Conservation (phyloP, 2,888 invertebrate species). For the Sicus ferrugineus region DNA sequence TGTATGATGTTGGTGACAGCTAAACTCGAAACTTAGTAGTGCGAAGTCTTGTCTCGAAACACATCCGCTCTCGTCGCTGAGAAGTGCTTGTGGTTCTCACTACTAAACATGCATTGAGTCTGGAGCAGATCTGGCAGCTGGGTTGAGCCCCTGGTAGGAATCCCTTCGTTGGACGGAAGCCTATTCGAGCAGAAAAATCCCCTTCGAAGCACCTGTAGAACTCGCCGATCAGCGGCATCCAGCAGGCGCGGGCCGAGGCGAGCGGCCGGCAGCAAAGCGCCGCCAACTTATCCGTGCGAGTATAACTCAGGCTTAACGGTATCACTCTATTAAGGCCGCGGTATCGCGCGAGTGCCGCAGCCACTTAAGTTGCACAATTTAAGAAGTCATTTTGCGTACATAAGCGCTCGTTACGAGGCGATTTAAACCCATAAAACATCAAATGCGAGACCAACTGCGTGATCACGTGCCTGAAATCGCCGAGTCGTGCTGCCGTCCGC, state of each 20-base stretch:
- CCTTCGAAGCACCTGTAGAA: too few relatives aligned
- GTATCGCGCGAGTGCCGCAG: slow-evolving; percentile 24
- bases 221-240: too few relatives aligned
- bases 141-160: too few relatives aligned
- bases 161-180: too few relatives aligned
- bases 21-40: too few relatives aligned
- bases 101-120: too few relatives aligned
- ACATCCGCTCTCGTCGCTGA: too few relatives aligned
- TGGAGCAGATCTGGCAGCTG: too few relatives aligned
- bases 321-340: slow-evolving; percentile 28
- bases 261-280: neutral
- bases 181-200: too few relatives aligned
- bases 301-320: slow-evolving; percentile 5
- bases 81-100: too few relatives aligned
- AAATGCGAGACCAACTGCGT: slow-evolving; percentile 31
- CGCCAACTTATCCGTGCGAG: slow-evolving; percentile 2
- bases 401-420: slow-evolving; percentile 32
- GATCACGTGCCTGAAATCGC: slow-evolving; percentile 34
- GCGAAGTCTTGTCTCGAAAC: too few relatives aligned
- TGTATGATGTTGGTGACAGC: too few relatives aligned
- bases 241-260: neutral
- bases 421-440: slow-evolving; percentile 33
- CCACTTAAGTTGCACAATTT: slow-evolving; percentile 33
- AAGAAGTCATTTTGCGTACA: slow-evolving; percentile 33
- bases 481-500: slow-evolving; percentile 27